These are phyloP conservation scores for Drosophila leontia DNA, from an alignment of 1,140 invertebrate species.

Conservation along the genomic window DNA sequence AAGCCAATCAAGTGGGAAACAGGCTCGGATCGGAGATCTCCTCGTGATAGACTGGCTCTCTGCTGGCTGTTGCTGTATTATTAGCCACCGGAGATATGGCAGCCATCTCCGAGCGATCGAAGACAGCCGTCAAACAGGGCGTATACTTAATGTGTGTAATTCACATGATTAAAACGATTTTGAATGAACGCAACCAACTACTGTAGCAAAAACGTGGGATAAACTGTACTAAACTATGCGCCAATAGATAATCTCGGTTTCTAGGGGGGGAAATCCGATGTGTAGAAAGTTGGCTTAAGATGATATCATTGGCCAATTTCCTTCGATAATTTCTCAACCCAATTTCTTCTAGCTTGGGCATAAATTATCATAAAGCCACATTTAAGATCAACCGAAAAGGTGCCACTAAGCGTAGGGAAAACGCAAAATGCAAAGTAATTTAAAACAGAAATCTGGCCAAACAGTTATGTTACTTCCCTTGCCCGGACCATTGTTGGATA, in stretches of 20 bases:
- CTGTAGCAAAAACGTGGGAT: constrained; percentile 26
- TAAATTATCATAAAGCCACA: constrained; percentile 40
- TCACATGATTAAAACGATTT: constrained; percentile 29
- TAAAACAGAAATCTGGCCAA: constrained; percentile 31
- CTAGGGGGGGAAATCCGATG: constrained; percentile 32
- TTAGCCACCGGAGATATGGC: constrained; percentile 47
- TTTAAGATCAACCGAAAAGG: constrained; percentile 32
- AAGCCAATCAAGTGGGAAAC: constrained; percentile 67
- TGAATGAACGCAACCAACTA: constrained; percentile 6
- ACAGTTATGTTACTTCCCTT: constrained; percentile 55
- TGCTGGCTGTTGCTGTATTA: constrained; percentile 28
- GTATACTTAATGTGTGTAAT: constrained; percentile 46
- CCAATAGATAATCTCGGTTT: constrained; percentile 7
- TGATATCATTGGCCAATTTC: constrained; percentile 53
- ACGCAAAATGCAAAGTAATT: constrained; percentile 40
- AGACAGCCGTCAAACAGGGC: constrained; percentile 36
- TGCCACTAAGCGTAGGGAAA: constrained; percentile 24
- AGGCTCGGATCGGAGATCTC: constrained; percentile 34
- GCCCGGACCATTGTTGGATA: constrained; percentile 60
- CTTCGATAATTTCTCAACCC: constrained; percentile 48
- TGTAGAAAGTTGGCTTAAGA: constrained; percentile 42
- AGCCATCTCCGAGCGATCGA: constrained; percentile 47
- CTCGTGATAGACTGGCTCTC: constrained; percentile 59
- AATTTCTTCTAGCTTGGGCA: constrained; percentile 38
- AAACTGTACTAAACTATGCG: constrained; percentile 34